Percentiles rank a stretch among this genome's conserved stretches.
phyloP scores from a whole-genome alignment of 2,888 invertebrate genomes.

The Laspeyria flexula region DNA sequence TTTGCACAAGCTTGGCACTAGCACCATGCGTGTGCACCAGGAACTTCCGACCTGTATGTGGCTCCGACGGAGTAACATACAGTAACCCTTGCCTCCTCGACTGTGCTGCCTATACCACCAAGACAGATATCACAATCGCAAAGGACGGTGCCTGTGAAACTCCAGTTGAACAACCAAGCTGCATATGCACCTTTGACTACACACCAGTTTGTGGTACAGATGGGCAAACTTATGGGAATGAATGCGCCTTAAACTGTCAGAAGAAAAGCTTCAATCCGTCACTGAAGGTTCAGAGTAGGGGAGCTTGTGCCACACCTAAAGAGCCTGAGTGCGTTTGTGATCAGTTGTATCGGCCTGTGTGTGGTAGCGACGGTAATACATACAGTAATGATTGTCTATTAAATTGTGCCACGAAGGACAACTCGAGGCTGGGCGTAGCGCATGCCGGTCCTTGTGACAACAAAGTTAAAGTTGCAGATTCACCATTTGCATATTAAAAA shows the following conservation, averaged over 20 bases:
- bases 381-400: slow-evolving; percentile 2
- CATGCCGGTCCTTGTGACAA: slow-evolving; percentile 10
- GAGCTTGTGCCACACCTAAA: background rate
- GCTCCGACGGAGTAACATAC: slow-evolving; percentile 7
- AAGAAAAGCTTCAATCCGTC: background rate
- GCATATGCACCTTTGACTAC: slow-evolving; percentile 43
- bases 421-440: background rate
- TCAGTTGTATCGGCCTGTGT: background rate
- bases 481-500: background rate
- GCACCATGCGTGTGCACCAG: slow-evolving; percentile 3
- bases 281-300: background rate
- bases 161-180: slow-evolving; percentile 4
- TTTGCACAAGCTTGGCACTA: background rate
- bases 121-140: background rate
- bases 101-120: background rate
- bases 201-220: slow-evolving; percentile 56
- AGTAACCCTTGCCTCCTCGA: slow-evolving; percentile 1
- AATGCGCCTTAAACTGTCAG: slow-evolving; percentile 47
- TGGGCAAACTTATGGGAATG: slow-evolving; percentile 53
- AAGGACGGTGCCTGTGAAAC: slow-evolving; percentile 1
- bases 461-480: slow-evolving; percentile 10
- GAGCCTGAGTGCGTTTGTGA: background rate
- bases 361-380: slow-evolving; percentile 6
- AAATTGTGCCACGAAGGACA: background rate
- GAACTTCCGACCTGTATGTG: slow-evolving; percentile 2